These are phyloP conservation scores for Rhagium mordax DNA, from an alignment of 2,888 invertebrate genomes.

Conservation along the genomic window DNA sequence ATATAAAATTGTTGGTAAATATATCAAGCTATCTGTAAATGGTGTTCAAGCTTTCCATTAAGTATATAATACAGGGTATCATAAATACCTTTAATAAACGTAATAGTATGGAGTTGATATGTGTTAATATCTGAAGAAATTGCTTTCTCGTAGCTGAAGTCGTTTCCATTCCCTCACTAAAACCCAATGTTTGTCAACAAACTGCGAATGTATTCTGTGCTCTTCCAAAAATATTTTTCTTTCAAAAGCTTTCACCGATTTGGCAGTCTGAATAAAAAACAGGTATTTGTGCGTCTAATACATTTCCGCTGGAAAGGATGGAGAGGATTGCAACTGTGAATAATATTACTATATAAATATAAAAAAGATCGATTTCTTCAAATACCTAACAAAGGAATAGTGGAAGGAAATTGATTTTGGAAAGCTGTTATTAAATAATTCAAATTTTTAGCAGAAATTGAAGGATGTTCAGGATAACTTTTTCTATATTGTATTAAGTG, in stretches of 20 bases:
- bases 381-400: too few species aligned
- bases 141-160: neutral
- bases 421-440: too few species aligned
- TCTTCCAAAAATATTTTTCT: slow-evolving; percentile 1
- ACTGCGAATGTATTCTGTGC: neutral
- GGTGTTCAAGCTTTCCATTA: too few species aligned
- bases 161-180: neutral
- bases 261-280: neutral
- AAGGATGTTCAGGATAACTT: too few species aligned
- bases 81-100: too few species aligned
- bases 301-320: neutral
- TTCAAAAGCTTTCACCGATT: slow-evolving; percentile 2
- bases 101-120: neutral
- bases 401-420: too few species aligned
- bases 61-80: too few species aligned
- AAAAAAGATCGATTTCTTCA: neutral
- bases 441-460: too few species aligned
- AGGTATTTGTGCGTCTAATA: neutral
- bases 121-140: neutral
- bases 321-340: neutral
- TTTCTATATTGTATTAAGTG: too few species aligned
- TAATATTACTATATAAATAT: neutral
- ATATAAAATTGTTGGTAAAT: too few species aligned
- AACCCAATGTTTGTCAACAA: slow-evolving; percentile 6
- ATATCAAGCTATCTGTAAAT: too few species aligned